Percentiles rank a stretch among this genome's conserved stretches.
Evolutionary conservation across 1,140 invertebrate genomes (phyloP).

Genomic region (Epicauta chinensis): DNA sequence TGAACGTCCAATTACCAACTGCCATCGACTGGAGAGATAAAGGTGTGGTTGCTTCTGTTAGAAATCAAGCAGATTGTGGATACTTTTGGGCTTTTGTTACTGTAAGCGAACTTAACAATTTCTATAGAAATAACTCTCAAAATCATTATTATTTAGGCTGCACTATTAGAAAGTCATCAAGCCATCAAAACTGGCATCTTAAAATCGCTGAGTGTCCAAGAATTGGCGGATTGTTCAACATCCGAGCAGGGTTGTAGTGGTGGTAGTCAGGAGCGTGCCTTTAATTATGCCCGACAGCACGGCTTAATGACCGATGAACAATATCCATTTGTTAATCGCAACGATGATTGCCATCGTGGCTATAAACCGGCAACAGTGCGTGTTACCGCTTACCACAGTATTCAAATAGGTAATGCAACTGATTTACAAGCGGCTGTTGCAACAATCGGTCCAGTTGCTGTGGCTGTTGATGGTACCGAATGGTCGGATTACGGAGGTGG

Average conservation of each 20-base stretch:
- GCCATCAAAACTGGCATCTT: constrained; percentile 55
- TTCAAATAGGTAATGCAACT: constrained; percentile 55
- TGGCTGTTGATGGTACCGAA: constrained; percentile 84
- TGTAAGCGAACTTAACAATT: constrained; percentile 48
- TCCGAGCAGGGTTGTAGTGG: constrained; percentile 93
- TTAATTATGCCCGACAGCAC: constrained; percentile 85
- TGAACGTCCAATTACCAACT: no score
- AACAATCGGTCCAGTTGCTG: constrained; percentile 75
- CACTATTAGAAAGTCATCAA: constrained; percentile 87
- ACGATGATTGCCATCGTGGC: constrained; percentile 17
- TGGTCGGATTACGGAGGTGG: constrained; percentile 55
- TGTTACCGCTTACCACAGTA: constrained; percentile 16
- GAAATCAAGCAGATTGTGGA: constrained; percentile 87
- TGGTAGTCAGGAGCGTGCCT: constrained; percentile 86
- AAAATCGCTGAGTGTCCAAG: constrained; percentile 90
- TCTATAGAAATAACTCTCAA: no score
- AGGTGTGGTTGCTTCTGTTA: constrained; percentile 68
- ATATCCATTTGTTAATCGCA: constrained; percentile 38
- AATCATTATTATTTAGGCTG: no score
- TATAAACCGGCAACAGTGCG: constrained; percentile 42
- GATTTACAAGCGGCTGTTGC: constrained; percentile 70
- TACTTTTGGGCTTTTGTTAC: constrained; percentile 88
- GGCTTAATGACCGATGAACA: constrained; percentile 83
- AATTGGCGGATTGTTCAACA: constrained; percentile 92
- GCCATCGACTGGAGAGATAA: constrained; percentile 8